Conservation (phyloP, 2,888 invertebrate species). For the Clitarchus hookeri region DNA sequence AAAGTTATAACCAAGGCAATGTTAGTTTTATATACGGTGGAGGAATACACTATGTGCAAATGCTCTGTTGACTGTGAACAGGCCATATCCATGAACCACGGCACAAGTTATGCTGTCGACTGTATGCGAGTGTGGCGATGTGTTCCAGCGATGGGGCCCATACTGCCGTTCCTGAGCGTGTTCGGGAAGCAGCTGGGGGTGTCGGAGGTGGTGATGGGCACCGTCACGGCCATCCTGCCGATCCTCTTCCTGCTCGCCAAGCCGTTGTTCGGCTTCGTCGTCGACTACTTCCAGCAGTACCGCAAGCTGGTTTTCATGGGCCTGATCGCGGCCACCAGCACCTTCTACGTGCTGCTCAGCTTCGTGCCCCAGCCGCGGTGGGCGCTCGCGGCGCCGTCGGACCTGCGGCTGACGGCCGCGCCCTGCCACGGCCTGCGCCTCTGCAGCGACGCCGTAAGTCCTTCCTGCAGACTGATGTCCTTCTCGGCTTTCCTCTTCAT, state of each 20-base stretch:
- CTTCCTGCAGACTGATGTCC: no score
- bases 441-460: neutral
- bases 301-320: conserved; percentile 74
- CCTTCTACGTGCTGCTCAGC: conserved; percentile 71
- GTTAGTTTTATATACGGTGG: no score
- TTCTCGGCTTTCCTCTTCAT: no score
- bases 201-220: conserved; percentile 75
- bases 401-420: neutral
- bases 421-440: neutral
- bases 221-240: conserved; percentile 73
- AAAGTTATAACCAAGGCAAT: no score
- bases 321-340: conserved; percentile 66
- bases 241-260: conserved; percentile 78
- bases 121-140: no score
- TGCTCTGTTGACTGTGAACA: no score
- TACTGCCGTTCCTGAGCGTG: conserved; percentile 77
- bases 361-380: conserved; percentile 61
- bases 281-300: conserved; percentile 60
- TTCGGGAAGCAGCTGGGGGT: conserved; percentile 79
- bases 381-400: neutral
- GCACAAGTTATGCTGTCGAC: no score
- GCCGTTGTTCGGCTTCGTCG: conserved; percentile 74
- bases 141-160: conserved; percentile 74
- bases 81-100: no score
- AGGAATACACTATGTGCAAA: no score